Evolutionary conservation across 2,888 invertebrate species (phyloP), one percentile per base, ranked within the genome.

Genomic region (Caradrina clavipalpis): DNA sequence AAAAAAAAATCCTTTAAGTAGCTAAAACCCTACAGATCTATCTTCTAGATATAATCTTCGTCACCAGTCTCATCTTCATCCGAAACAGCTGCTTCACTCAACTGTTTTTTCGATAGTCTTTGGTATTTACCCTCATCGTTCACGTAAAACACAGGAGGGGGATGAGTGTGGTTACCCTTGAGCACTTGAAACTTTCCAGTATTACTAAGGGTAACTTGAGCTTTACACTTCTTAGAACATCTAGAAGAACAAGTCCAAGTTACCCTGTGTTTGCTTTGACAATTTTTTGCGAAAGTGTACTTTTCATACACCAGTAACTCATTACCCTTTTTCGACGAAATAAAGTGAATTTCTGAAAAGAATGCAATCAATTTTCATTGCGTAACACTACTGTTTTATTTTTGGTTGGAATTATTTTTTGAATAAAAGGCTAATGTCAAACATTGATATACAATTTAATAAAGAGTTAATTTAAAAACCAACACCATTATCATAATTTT

Each of bases 201-300:
- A 6, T 90, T 86, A 7, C 87, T 87, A 4, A 94, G 63, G 0
- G 87, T 78, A 0, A 95, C 89, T 75, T 92, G 90, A 0, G 95
- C 95, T 21, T 78, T 86, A 75, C 95, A 95, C 64, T 89, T 90
- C 69, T 87, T 93, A 0, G 94, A 94, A 60, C 92, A 92, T 2
- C 94, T 86, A 0, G 94, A 95, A 0, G 95, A 94, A 71, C 95
- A 95, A 0, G 92, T 70, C 94, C 94, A 95, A 2, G 88, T 89
- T 0, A 89, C 84, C 15, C 84, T 83, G 26, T 80, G 86, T 69
- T 87, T 94, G 66, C 91, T 93, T 13, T 76, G 83, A 67, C 88
- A 89, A 73, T 93, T 92, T 74, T 86, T 87, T 0, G 94, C 92
- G 64, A 85, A 95, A 0, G 94, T 93, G 70, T 92, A 94, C 63